phyloP scores from a whole-genome alignment of 2,797 vertebrate genomes.

The Telmatherina bonti region DNA sequence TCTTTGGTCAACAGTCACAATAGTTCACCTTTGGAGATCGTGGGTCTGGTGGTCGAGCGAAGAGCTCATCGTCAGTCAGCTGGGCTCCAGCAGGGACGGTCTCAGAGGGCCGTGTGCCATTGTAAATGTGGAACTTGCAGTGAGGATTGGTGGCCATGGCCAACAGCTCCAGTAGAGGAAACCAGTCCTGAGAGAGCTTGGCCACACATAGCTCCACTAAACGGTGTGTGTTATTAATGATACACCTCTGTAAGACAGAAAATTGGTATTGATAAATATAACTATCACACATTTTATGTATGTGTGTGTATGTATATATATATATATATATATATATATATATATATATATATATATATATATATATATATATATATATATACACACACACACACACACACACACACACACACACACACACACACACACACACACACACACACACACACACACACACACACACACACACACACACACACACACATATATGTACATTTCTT shows the following conservation, averaged over 20 bases:
- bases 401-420: too few species aligned
- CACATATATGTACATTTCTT: too few species aligned
- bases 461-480: too few species aligned
- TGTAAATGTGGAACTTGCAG: constrained; percentile 99
- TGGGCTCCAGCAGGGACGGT: constrained; percentile 96
- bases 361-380: too few species aligned
- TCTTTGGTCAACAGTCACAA: background rate
- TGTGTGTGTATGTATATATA: too few species aligned
- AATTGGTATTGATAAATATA: background rate
- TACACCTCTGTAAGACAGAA: constrained; percentile 89
- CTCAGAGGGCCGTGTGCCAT: constrained; percentile 98
- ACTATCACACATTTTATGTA: background rate
- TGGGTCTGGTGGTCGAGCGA: constrained; percentile 96
- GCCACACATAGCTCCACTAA: constrained; percentile 99
- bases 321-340: too few species aligned
- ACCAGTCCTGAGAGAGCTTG: constrained; percentile 99
- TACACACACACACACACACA: too few species aligned
- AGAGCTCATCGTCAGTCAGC: constrained; percentile 97
- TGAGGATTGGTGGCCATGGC: constrained; percentile 99
- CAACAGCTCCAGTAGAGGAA: constrained; percentile 98
- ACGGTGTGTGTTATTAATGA: constrained; percentile 99
- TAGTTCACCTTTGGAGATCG: constrained; percentile 93
- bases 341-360: too few species aligned
- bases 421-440: too few species aligned
- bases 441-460: too few species aligned